A percentile compares a stretch with the other conserved stretches of the same genome.
Conservation (phyloP, 2,888 invertebrate genomes). For the Sminthurinus aureus region DNA sequence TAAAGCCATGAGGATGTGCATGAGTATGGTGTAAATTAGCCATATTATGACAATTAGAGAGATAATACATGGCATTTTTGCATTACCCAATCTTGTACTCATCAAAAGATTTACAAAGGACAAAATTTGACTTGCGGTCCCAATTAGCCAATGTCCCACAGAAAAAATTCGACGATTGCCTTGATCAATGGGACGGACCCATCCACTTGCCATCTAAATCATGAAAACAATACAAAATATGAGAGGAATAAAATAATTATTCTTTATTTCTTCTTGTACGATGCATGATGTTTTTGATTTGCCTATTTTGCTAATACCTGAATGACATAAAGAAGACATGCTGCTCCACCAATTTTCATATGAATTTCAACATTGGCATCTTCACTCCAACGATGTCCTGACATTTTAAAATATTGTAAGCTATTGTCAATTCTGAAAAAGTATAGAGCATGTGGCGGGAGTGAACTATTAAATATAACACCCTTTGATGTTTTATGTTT, state of each 20-base stretch:
- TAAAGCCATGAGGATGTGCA: neutral
- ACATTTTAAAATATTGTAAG: too few species aligned
- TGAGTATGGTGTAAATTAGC: constrained; percentile 2
- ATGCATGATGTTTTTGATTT: too few species aligned
- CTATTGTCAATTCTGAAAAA: too few species aligned
- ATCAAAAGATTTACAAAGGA: neutral
- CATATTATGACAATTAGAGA: neutral
- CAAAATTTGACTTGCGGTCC: neutral
- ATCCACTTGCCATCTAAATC: neutral
- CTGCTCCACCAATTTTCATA: constrained; percentile 6
- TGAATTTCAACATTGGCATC: neutral
- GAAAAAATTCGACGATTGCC: constrained; percentile 12
- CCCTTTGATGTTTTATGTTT: too few species aligned
- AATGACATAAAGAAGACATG: too few species aligned
- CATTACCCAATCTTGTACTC: neutral
- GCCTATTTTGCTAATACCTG: too few species aligned
- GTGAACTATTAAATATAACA: too few species aligned
- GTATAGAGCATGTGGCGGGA: too few species aligned
- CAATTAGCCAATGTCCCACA: constrained; percentile 12
- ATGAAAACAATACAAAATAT: neutral
- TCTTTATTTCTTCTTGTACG: too few species aligned
- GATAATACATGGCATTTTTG: neutral
- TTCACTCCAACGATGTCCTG: constrained; percentile 15
- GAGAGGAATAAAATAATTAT: too few species aligned
- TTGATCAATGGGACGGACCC: constrained; percentile 20